These are phyloP conservation scores for Channa striata DNA, from an alignment of 2,797 vertebrate genomes.

Conservation along the genomic window DNA sequence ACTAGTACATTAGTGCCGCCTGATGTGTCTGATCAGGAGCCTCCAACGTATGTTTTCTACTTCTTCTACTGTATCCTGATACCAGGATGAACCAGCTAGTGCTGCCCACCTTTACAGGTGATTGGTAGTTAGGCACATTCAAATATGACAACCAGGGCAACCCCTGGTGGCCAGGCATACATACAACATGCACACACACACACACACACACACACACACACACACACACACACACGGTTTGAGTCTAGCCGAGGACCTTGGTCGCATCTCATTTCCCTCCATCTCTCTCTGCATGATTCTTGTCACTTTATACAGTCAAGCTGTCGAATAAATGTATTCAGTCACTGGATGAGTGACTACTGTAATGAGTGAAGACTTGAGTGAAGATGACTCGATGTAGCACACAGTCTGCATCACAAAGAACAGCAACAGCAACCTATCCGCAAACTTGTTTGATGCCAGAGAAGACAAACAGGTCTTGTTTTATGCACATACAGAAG, in stretches of 20 bases:
- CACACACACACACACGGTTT: neutral
- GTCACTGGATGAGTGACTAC: slow-evolving; percentile 28
- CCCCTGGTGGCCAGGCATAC: slow-evolving; percentile 7
- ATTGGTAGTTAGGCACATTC: neutral
- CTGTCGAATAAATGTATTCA: slow-evolving; percentile 3
- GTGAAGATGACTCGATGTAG: neutral
- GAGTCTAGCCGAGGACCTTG: neutral
- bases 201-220: too few species aligned
- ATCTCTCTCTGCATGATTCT: slow-evolving; percentile 12
- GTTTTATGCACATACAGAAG: neutral
- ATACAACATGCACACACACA: neutral
- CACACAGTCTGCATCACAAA: neutral
- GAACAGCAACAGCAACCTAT: neutral
- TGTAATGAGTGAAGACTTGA: slow-evolving; percentile 26
- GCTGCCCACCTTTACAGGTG: neutral
- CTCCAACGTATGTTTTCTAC: neutral
- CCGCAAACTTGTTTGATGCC: neutral
- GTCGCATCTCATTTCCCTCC: slow-evolving; percentile 1
- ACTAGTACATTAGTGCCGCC: too few species aligned
- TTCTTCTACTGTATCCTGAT: neutral
- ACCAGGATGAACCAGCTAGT: too few species aligned
- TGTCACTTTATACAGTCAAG: slow-evolving; percentile 16
- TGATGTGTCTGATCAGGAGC: neutral
- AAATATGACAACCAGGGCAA: slow-evolving; percentile 2
- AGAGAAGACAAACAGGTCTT: slow-evolving; percentile 5